phyloP scores from a whole-genome alignment of 2,797 vertebrate species.

The Botia kubotai region DNA sequence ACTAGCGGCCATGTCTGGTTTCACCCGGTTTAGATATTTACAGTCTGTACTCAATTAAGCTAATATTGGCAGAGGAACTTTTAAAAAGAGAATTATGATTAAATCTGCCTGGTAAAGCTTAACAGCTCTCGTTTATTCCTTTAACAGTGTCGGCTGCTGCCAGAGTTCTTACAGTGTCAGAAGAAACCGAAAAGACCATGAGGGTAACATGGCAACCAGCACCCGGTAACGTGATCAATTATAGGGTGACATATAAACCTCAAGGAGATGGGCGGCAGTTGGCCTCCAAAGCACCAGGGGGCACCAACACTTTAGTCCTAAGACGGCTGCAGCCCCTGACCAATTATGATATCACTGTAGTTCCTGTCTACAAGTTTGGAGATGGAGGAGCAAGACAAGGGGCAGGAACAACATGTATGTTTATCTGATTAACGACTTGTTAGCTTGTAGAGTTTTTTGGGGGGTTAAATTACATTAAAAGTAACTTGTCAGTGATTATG shows the following conservation, averaged over 20 bases:
- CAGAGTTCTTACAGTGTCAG: constrained; percentile 84
- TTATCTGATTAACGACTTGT: constrained; percentile 40
- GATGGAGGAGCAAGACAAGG: constrained; percentile 92
- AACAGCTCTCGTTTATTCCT: constrained; percentile 33
- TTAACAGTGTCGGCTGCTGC: constrained; percentile 84
- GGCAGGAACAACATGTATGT: constrained; percentile 92
- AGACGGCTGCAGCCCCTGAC: constrained; percentile 88
- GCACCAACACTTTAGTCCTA: constrained; percentile 82
- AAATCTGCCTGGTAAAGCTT: constrained; percentile 32
- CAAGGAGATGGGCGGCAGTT: constrained; percentile 84
- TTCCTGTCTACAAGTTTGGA: constrained; percentile 90
- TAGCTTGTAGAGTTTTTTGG: no score
- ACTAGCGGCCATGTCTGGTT: constrained; percentile 65
- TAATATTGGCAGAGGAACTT: constrained; percentile 26
- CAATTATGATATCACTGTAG: constrained; percentile 89
- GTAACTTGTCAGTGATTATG: neutral
- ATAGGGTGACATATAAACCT: constrained; percentile 90
- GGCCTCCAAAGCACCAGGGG: constrained; percentile 85
- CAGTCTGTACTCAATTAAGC: constrained; percentile 42
- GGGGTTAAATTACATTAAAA: no score
- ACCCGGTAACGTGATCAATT: constrained; percentile 91
- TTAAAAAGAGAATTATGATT: neutral
- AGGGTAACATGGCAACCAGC: constrained; percentile 90
- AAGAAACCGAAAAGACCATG: constrained; percentile 93
- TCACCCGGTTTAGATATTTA: constrained; percentile 58